These are phyloP conservation scores for Sphaeramia orbicularis DNA, from an alignment of 2,797 vertebrate species.

Conservation along the genomic window DNA sequence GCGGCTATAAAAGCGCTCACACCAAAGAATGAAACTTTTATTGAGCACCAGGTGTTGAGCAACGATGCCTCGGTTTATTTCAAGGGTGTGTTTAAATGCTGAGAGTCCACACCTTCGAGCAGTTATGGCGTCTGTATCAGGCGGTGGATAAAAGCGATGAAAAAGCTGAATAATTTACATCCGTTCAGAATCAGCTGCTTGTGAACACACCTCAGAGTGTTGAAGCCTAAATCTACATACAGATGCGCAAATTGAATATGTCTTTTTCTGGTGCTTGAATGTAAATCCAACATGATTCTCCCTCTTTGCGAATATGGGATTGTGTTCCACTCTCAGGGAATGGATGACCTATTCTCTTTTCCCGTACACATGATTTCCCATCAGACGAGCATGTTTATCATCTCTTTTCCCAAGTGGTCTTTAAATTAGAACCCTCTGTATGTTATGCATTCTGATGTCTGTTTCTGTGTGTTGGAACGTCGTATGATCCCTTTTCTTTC, in stretches of 20 bases:
- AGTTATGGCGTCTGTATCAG: conserved; percentile 1
- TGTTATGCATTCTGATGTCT: conserved; percentile 11
- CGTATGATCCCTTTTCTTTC: background rate
- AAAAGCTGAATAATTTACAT: conserved; percentile 35
- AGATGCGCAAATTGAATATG: no score
- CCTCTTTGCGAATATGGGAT: background rate
- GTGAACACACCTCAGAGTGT: conserved; percentile 11
- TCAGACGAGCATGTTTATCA: conserved; percentile 32
- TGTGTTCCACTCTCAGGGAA: background rate
- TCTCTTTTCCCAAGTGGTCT: conserved; percentile 23
- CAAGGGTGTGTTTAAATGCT: conserved; percentile 13
- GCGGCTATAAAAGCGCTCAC: conserved; percentile 40
- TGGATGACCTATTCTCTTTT: conserved; percentile 43
- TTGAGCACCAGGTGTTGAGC: conserved; percentile 37
- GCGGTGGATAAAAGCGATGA: conserved; percentile 27
- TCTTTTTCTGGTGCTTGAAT: conserved; percentile 1
- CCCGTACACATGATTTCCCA: conserved; percentile 13
- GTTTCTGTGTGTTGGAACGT: conserved; percentile 5
- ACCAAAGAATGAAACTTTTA: conserved; percentile 49
- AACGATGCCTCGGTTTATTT: conserved; percentile 12
- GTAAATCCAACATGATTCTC: conserved; percentile 25
- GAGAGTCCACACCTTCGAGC: background rate
- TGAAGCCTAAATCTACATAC: conserved; percentile 2
- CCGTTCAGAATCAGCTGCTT: conserved; percentile 4
- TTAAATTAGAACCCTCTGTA: conserved; percentile 36